Base-by-base conservation (phyloP, 2,113 vertebrate genomes). In the Saimiri boliviensis region DNA sequence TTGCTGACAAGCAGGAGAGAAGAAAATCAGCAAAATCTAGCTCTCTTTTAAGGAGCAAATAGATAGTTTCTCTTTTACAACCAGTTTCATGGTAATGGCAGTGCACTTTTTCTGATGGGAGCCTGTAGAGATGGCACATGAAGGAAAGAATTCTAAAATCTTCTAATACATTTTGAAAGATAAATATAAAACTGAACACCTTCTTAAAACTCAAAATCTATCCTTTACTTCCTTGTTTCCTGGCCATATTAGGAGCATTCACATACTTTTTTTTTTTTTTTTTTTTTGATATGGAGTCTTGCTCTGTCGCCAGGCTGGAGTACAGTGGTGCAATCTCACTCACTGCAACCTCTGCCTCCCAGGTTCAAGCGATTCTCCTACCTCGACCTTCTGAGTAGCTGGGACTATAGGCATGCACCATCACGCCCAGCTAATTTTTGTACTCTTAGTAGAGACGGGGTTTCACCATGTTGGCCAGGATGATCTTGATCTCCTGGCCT, bases 161-260 rank as follows among this genome's bases (percentile, higher is more conserved):
- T 92, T 56, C 73, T 79, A 47, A 47, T 25, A 52, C 42, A 17
- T 84, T 88, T 91, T 89, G 52, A 40, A 82, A 71, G 80, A 89
- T 79, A 94, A 95, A 89, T 86, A 94, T 95, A 95, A n/a, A 91
- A 58, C 40, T n/a, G 79, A 96, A 32, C 37, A 86, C 45, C 71
- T 94, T 92, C 47, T 86, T 91, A 91, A 93, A 95, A 66, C 14
- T 63, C 93, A 86, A 40, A 45, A 17, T 77, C 37, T 32, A 42
- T 37, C 74, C 68, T 95, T 96, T 32, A 76, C 42, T 49, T 86
- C 74, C 79, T 95, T 95, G 86, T 35, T 74, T 94, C 63, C 35
- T 91, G 86, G 68, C 70, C 74, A 11, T 71, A 42, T 21, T 80
- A 49, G 37, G 27, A 91, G 7, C 45, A 60, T 73, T 96, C 8